Evolutionary conservation across 2,888 invertebrate genomes (phyloP), one percentile per base, ranked within the genome.

Genomic region (Sthenelais limicola): DNA sequence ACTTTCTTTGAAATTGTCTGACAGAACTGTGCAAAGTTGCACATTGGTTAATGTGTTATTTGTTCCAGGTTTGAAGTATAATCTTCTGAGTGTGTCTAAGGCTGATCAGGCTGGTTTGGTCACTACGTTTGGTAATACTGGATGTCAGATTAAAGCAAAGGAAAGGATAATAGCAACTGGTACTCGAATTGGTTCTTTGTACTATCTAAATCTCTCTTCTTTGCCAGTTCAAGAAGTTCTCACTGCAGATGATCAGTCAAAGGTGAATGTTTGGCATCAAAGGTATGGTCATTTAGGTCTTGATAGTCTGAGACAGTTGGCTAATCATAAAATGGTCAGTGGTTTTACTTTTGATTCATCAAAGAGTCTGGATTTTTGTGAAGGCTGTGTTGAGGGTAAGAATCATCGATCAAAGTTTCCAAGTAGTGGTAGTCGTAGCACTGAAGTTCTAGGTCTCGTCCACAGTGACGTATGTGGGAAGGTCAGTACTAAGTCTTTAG

Each of bases 1-100:
- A 51, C 56, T 73, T 1, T 32, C 28, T 15, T 43, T 56, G 43
- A n/a, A 56, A 9, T n/a, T 32, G n/a, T 30, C 58, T 24, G 3
- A 24, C 15, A 21, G 54, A 15, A 56, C 30, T 18, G 9, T 26
- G 1, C 30, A 47, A 52, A 62, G 3, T 15, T 48, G 67, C 30
- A 52, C 2, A 9, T 43, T 69, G 43, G 30, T 26, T 21, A 58
- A 73, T 70, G 73, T 69, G 24, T 33, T 73, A 33, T 69, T 30
- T 33, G 73, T 72, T 18, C 72, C 67, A 38, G 62, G 47, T 3
- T 24, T 72, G 48, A 30, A 62, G 28, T 66, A 32, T 49, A 72
- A 72, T 24, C 26, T 72, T 26, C 52, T 66, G 1, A 73, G 73
- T 49, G 70, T 73, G 0, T 33, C 69, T 9, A 72, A 68, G 26